Conservation (phyloP, 2,113 vertebrate species). For the pig (Sus scrofa) region T2T-Sscrofa CM000818.6:13433501-13434000, state of each 20-base stretch:
- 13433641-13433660: conserved; percentile 88
- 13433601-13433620: conserved; percentile 78
- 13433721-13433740: conserved; percentile 88
- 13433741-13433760: conserved; percentile 86
- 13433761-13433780: conserved; percentile 88
- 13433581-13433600: conserved; percentile 81
- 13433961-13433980: not conserved
- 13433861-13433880: fast-evolving
- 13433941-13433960: not conserved
- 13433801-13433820: conserved; percentile 83
- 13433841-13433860: conserved; percentile 89
- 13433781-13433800: conserved; percentile 85
- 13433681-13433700: conserved; percentile 91
- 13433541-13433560: conserved; percentile 92
- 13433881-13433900: not conserved
- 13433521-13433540: conserved; percentile 92
- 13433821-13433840: conserved; percentile 84
- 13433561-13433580: conserved; percentile 77
- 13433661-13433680: conserved; percentile 91
- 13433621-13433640: conserved; percentile 84
- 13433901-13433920: not conserved
- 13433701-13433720: conserved; percentile 91
- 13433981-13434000: not conserved
- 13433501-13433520: conserved; percentile 98
- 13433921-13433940: not conserved